Conservation (phyloP, 2,888 invertebrate species). For the Sesia bembeciformis region DNA sequence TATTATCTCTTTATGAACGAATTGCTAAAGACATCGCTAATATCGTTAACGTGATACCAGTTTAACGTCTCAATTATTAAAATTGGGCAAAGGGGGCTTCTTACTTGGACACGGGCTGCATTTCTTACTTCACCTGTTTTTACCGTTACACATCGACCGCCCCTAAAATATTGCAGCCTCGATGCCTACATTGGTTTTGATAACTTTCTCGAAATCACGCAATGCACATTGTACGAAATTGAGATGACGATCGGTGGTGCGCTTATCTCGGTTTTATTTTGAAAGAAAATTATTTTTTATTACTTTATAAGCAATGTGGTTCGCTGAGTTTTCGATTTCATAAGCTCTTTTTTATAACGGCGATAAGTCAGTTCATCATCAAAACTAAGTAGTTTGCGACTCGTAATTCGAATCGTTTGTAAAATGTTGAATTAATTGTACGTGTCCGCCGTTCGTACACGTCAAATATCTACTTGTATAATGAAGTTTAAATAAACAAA, state of each 20-base stretch:
- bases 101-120: neutral
- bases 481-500: no score
- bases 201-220: conserved; percentile 37
- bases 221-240: neutral
- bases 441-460: no score
- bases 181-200: conserved; percentile 49
- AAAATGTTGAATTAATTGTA: no score
- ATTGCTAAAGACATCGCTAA: no score
- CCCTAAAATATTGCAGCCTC: conserved; percentile 61
- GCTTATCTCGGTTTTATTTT: neutral
- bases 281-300: neutral
- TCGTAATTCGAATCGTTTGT: no score
- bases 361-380: no score
- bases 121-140: conserved; percentile 21
- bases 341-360: neutral
- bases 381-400: no score
- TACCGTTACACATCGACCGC: conserved; percentile 46
- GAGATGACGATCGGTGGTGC: neutral
- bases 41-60: no score
- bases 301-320: neutral
- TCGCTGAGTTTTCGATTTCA: neutral
- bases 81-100: neutral
- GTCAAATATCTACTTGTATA: no score
- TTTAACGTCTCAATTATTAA: neutral
- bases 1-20: no score